Evolutionary conservation across 2,797 vertebrate species (phyloP).

Genomic region (Tauraco hartlaubi): DNA sequence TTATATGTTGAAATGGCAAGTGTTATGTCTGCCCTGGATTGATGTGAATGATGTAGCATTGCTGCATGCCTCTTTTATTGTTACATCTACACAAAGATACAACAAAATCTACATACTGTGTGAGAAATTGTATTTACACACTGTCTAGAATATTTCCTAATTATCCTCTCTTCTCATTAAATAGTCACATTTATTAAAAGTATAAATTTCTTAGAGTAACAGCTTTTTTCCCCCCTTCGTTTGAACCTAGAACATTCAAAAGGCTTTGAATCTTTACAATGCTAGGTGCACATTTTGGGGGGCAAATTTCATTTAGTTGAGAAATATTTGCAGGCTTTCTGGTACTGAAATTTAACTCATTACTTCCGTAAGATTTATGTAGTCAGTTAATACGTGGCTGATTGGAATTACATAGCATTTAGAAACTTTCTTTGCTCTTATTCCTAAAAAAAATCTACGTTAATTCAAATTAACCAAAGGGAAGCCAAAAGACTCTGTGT

Average conservation of each 20-base stretch:
- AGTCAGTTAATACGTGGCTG: not conserved
- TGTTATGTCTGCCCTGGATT: not conserved
- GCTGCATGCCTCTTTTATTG: not conserved
- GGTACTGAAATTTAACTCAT: not conserved
- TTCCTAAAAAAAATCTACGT: not conserved
- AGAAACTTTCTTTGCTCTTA: not conserved
- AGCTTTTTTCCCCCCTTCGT: not conserved
- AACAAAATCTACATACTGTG: not conserved
- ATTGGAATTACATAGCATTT: not conserved
- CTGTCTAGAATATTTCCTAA: not conserved
- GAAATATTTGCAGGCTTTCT: not conserved
- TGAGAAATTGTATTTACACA: not conserved
- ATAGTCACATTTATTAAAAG: not conserved
- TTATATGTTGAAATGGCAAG: not conserved
- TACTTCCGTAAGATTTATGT: not conserved
- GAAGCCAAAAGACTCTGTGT: not conserved
- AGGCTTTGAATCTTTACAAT: not conserved
- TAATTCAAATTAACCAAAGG: not conserved
- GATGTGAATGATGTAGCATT: not conserved
- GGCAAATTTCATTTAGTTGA: not conserved
- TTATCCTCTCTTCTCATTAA: not conserved
- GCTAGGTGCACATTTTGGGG: fast-evolving
- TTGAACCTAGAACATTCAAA: not conserved
- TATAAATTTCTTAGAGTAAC: not conserved
- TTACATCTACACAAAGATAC: not conserved